Conservation (phyloP, 2,888 invertebrate species). For the Pandemis cinnamomeana region DNA sequence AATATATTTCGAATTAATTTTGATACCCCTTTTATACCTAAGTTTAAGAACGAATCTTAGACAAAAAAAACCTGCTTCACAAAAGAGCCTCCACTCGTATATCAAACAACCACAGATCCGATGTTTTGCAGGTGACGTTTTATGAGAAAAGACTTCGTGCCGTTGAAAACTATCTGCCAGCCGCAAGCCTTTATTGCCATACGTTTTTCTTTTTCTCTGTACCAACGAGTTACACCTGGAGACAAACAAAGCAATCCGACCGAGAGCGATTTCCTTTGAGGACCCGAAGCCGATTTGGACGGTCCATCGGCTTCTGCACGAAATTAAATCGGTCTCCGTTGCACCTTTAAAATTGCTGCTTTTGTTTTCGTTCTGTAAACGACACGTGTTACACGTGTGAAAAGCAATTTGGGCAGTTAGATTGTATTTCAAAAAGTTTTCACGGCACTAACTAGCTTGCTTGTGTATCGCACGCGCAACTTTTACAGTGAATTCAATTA, state of each 20-base stretch:
- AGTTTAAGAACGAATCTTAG: no score
- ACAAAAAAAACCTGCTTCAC: background rate
- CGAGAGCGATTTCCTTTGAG: slow-evolving; percentile 27
- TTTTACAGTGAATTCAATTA: slow-evolving; percentile 7
- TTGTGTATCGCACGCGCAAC: background rate
- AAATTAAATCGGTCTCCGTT: slow-evolving; percentile 21
- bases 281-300: slow-evolving; percentile 31
- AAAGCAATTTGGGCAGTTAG: slow-evolving; percentile 27
- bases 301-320: slow-evolving; percentile 25
- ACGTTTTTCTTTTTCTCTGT: slow-evolving; percentile 18
- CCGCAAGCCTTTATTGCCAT: slow-evolving; percentile 25
- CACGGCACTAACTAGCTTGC: slow-evolving; percentile 13
- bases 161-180: slow-evolving; percentile 25
- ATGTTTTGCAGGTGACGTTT: slow-evolving; percentile 29
- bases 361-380: slow-evolving; percentile 4
- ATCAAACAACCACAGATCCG: slow-evolving; percentile 13
- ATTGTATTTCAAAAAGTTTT: slow-evolving; percentile 26
- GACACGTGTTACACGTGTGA: slow-evolving; percentile 17
- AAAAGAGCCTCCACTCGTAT: background rate
- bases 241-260: slow-evolving; percentile 31
- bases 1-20: no score
- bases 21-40: no score
- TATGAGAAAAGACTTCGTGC: slow-evolving; percentile 20
- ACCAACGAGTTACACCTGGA: slow-evolving; percentile 15
- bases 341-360: background rate